Evolutionary conservation across 2,888 invertebrate species (phyloP).

Genomic region (Amiota minor): DNA sequence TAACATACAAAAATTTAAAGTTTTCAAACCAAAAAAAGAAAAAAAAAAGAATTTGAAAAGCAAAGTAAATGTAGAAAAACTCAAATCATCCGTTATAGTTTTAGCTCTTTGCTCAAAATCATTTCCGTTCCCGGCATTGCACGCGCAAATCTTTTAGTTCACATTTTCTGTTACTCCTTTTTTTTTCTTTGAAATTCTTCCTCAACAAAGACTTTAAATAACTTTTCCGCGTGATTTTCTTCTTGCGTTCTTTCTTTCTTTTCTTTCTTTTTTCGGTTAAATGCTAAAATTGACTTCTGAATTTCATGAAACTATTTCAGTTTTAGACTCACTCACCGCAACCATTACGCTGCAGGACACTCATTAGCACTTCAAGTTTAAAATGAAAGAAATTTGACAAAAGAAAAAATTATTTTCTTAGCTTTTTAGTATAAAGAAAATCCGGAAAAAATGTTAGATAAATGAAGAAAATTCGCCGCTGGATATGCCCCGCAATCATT

Average conservation of each 20-base stretch:
- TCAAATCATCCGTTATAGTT: too few species aligned
- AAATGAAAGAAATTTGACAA: background rate
- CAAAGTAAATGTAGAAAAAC: too few species aligned
- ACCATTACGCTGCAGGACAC: slow-evolving; percentile 14
- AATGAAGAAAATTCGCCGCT: slow-evolving; percentile 6
- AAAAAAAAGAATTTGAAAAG: too few species aligned
- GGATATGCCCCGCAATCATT: background rate
- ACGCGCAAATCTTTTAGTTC: background rate
- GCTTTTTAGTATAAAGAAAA: background rate
- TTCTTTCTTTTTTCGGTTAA: slow-evolving; percentile 20
- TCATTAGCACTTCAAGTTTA: slow-evolving; percentile 22
- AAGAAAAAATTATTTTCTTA: background rate
- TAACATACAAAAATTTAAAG: too few species aligned
- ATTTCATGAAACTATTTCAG: background rate
- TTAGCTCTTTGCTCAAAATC: too few species aligned
- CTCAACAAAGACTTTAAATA: background rate
- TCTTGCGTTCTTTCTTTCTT: background rate
- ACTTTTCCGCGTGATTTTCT: background rate
- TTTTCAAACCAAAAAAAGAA: too few species aligned
- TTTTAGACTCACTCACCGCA: background rate
- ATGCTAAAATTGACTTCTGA: slow-evolving; percentile 19
- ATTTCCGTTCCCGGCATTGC: too few species aligned
- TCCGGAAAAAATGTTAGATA: background rate
- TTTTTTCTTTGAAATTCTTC: background rate
- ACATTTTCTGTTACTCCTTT: background rate